phyloP scores from a whole-genome alignment of 2,113 vertebrate species.

The Meleagris gallopavo region DNA sequence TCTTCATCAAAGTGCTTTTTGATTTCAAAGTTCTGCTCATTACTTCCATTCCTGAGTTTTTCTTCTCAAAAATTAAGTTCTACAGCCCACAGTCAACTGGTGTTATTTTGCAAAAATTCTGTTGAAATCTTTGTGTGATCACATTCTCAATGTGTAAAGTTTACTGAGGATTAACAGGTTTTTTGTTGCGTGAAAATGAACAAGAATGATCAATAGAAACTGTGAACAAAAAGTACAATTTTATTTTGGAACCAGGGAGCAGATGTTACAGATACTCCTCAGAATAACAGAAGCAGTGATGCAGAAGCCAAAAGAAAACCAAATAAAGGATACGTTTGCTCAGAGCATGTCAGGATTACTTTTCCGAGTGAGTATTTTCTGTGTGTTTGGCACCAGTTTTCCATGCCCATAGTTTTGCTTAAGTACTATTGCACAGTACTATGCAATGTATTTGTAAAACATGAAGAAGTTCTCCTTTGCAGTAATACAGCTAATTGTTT shows the following conservation, averaged over 20 bases:
- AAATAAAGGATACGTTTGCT: conserved; percentile 89
- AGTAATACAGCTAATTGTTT: background rate
- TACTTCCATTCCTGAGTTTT: background rate
- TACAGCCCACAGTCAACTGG: background rate
- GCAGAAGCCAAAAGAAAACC: conserved; percentile 92
- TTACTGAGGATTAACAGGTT: background rate
- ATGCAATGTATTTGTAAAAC: background rate
- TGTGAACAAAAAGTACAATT: background rate
- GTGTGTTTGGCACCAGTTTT: background rate
- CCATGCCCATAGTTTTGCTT: background rate
- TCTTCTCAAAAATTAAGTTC: background rate
- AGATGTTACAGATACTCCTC: conserved; percentile 95
- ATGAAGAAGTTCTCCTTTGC: background rate
- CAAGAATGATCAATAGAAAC: background rate
- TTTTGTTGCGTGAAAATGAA: background rate
- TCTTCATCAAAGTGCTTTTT: background rate
- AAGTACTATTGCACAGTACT: background rate
- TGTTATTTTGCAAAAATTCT: background rate
- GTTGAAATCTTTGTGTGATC: background rate
- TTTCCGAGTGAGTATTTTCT: conserved; percentile 87
- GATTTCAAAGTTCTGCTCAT: background rate
- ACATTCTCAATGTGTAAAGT: fast-evolving
- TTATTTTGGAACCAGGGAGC: conserved; percentile 87
- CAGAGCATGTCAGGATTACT: conserved; percentile 92
- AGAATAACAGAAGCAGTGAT: conserved; percentile 96